These are phyloP conservation scores for Macaria liturata DNA, from an alignment of 2,888 invertebrate species.

Conservation along the genomic window DNA sequence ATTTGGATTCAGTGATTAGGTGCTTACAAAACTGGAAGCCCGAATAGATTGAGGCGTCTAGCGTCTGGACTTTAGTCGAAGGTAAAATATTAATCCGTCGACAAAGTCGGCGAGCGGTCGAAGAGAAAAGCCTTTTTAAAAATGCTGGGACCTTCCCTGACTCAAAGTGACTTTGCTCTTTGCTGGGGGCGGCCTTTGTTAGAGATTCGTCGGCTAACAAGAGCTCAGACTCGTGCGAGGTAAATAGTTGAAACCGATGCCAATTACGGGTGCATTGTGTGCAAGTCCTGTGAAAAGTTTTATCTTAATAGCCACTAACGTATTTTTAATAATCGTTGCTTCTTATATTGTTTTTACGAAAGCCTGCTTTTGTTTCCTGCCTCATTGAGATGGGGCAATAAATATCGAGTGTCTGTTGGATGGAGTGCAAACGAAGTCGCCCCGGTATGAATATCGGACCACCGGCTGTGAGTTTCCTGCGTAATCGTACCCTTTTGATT, in stretches of 20 bases:
- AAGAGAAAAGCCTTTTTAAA: conserved; percentile 13
- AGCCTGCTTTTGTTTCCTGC: too few relatives aligned
- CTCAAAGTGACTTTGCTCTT: conserved; percentile 20
- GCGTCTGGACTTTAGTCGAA: conserved; percentile 26
- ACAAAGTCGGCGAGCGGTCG: conserved; percentile 14
- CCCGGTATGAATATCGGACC: conserved; percentile 55
- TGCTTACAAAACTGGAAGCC: conserved; percentile 34
- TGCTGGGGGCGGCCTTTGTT: conserved; percentile 15
- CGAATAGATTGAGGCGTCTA: conserved; percentile 34
- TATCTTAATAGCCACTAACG: too few relatives aligned
- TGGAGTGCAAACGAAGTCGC: conserved; percentile 35
- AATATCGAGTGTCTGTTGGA: conserved; percentile 23
- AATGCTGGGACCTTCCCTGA: conserved; percentile 13
- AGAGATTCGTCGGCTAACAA: conserved; percentile 9
- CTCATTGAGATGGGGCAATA: too few relatives aligned
- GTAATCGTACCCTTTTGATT: conserved; percentile 61
- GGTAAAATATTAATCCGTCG: conserved; percentile 30
- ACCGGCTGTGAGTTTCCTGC: conserved; percentile 61
- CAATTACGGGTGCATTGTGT: neutral
- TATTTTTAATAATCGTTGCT: too few relatives aligned
- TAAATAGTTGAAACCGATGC: too few relatives aligned
- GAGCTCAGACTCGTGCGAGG: neutral
- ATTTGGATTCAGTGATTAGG: conserved; percentile 33
- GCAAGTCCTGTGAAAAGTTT: too few relatives aligned
- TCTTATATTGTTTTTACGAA: too few relatives aligned